Percentiles rank a stretch among this genome's conserved stretches.
These are phyloP conservation scores for Manis crassicaudata DNA, from an alignment of 2,797 vertebrate genomes.

Conservation along the genomic window DNA sequence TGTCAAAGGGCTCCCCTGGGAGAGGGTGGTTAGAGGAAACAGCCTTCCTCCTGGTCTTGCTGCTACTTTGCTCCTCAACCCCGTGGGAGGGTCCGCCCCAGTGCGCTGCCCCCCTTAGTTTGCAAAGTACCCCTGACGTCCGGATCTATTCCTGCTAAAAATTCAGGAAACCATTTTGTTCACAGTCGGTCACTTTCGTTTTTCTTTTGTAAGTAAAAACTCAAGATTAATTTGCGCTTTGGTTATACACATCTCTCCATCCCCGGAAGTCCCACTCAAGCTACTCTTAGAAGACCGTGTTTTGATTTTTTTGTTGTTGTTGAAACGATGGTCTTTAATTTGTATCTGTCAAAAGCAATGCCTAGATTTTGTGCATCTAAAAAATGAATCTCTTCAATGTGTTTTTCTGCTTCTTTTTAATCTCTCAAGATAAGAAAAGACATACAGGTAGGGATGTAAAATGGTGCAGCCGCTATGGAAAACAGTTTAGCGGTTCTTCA, in stretches of 20 bases:
- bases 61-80: neutral
- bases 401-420: slow-evolving; percentile 9
- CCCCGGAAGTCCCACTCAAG: neutral
- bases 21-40: neutral
- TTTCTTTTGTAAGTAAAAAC: slow-evolving; percentile 89
- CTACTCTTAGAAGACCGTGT: neutral
- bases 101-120: neutral
- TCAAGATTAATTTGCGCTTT: slow-evolving; percentile 40
- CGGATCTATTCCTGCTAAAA: neutral
- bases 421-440: slow-evolving; percentile 17
- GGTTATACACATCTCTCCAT: neutral
- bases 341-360: neutral
- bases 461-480: neutral
- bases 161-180: slow-evolving; percentile 75
- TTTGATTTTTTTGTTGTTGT: neutral
- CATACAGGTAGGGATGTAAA: neutral
- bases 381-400: neutral
- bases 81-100: too few relatives aligned
- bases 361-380: neutral
- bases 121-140: neutral
- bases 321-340: neutral
- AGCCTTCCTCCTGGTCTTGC: neutral
- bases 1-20: neutral
- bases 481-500: neutral
- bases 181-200: slow-evolving; percentile 89